phyloP scores from a whole-genome alignment of 2,113 vertebrate species.

The Semnornis frantzii region DNA sequence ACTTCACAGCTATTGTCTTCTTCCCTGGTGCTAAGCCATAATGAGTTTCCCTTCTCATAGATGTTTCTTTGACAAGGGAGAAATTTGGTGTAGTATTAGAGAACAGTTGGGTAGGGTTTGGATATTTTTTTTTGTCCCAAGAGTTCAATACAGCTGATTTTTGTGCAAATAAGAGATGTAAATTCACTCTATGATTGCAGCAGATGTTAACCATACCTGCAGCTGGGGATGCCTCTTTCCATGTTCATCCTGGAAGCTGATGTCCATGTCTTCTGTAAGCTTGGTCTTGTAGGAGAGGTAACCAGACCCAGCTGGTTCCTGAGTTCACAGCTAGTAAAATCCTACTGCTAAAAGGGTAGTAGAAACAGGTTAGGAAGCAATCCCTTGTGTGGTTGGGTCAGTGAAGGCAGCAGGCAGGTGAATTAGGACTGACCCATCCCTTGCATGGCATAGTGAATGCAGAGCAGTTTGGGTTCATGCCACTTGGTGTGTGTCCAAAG shows the following conservation, averaged over 20 bases:
- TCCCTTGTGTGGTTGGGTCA: accelerated
- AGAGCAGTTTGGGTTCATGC: not conserved
- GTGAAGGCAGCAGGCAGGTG: not conserved
- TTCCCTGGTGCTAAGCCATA: accelerated
- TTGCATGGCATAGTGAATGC: accelerated
- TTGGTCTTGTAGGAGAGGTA: not conserved
- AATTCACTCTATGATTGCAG: accelerated
- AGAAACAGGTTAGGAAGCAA: not conserved
- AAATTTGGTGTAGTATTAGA: no score
- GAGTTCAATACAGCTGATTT: not conserved
- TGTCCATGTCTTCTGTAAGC: not conserved
- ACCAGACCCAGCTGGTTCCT: not conserved
- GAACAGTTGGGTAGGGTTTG: not conserved
- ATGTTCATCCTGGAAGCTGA: not conserved
- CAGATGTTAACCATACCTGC: not conserved
- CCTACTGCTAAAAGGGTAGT: not conserved
- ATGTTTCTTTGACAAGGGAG: not conserved
- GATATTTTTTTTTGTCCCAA: no score
- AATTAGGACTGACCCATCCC: not conserved
- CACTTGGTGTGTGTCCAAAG: not conserved
- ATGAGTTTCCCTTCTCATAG: not conserved
- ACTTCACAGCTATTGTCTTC: not conserved
- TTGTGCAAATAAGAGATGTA: not conserved
- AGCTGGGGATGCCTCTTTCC: not conserved
- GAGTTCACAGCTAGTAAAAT: not conserved